Evolutionary conservation across 2,888 invertebrate species (phyloP).

Genomic region (Psylliodes chrysocephalus): DNA sequence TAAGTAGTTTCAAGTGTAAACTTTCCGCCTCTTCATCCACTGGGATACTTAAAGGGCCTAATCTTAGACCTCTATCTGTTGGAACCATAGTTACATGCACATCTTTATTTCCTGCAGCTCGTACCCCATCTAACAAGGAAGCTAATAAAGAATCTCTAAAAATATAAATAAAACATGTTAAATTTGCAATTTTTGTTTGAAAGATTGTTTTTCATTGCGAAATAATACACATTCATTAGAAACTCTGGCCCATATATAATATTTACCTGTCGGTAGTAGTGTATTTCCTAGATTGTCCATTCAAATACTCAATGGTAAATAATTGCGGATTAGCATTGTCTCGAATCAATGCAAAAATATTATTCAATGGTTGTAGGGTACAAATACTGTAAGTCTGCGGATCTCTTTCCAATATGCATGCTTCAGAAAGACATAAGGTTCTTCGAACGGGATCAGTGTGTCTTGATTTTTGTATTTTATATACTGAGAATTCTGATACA

Average conservation of each 20-base stretch:
- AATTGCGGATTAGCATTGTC: conserved; percentile 92
- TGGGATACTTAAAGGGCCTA: conserved; percentile 88
- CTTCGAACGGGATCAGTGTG: conserved; percentile 88
- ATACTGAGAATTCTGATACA: conserved; percentile 94
- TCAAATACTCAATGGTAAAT: conserved; percentile 93
- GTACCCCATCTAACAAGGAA: conserved; percentile 93
- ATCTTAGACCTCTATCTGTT: conserved; percentile 86
- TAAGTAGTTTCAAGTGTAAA: conserved; percentile 84
- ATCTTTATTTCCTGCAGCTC: conserved; percentile 96
- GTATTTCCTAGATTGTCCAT: conserved; percentile 89
- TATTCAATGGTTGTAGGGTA: conserved; percentile 82
- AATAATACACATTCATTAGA: too few species aligned
- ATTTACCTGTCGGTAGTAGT: conserved; percentile 88
- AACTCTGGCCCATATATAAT: too few species aligned
- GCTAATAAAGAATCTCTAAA: conserved; percentile 93
- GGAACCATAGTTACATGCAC: conserved; percentile 90
- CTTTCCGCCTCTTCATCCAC: conserved; percentile 98
- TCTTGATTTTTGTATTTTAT: conserved; percentile 85
- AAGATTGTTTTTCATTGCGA: too few species aligned
- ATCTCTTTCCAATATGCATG: conserved; percentile 95
- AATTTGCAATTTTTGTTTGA: too few species aligned
- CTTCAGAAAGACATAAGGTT: conserved; percentile 93
- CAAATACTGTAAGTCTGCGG: conserved; percentile 95
- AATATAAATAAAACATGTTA: too few species aligned
- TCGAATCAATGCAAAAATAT: conserved; percentile 92